Evolutionary conservation across 1,140 invertebrate genomes (phyloP).

Genomic region (Limonius californicus): DNA sequence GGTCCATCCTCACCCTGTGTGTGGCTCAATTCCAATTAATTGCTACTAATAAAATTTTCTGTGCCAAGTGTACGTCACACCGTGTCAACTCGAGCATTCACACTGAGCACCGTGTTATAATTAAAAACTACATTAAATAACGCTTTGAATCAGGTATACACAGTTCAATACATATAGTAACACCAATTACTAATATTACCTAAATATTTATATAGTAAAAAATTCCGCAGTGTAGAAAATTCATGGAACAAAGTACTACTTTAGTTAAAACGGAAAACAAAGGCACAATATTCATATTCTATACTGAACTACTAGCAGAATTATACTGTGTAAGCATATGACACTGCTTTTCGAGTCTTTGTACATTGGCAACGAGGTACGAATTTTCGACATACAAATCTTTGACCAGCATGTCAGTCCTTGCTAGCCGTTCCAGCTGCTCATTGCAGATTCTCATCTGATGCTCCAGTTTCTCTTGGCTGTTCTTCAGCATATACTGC

Average conservation of each 20-base stretch:
- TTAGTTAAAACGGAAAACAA: not conserved
- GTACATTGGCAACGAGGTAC: conserved; percentile 61
- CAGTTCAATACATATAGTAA: not conserved
- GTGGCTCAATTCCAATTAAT: too few relatives aligned
- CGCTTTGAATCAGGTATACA: too few relatives aligned
- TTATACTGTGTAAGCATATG: conserved; percentile 50
- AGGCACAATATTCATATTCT: not conserved
- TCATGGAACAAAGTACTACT: not conserved
- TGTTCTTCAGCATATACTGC: conserved; percentile 55
- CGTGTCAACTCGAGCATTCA: too few relatives aligned
- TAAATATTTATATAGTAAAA: not conserved
- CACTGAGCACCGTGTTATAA: too few relatives aligned
- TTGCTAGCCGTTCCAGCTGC: conserved; percentile 60
- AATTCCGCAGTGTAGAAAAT: not conserved
- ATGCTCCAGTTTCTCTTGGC: conserved; percentile 59
- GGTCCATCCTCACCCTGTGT: too few relatives aligned
- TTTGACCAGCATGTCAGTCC: conserved; percentile 69
- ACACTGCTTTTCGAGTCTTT: conserved; percentile 59
- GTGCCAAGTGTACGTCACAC: too few relatives aligned
- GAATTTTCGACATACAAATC: conserved; percentile 80
- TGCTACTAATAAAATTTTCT: too few relatives aligned
- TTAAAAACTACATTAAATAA: too few relatives aligned
- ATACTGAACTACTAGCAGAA: conserved; percentile 38
- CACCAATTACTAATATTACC: not conserved
- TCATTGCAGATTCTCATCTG: conserved; percentile 58